These are phyloP conservation scores for Chloropsis hardwickii DNA, from an alignment of 2,113 vertebrate species.

Conservation along the genomic window DNA sequence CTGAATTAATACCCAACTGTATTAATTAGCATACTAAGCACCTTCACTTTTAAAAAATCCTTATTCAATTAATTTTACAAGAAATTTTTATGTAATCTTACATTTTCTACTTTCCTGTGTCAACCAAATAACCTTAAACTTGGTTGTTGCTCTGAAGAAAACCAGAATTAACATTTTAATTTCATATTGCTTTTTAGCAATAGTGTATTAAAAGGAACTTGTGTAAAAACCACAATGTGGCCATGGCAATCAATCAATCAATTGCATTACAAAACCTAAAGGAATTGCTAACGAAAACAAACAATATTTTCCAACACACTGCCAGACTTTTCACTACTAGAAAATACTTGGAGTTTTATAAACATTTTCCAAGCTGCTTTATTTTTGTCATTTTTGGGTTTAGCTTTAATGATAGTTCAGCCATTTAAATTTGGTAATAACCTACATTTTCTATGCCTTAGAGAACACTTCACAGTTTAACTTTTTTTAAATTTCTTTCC, in stretches of 20 bases:
- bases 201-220: background rate
- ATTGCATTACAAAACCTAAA: slow-evolving; percentile 53
- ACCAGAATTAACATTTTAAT: slow-evolving; percentile 42
- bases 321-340: background rate
- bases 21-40: background rate
- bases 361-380: slow-evolving; percentile 43
- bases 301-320: slow-evolving; percentile 18
- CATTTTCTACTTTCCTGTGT: slow-evolving; percentile 19
- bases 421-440: slow-evolving; percentile 2
- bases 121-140: slow-evolving; percentile 51
- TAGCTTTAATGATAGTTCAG: slow-evolving; percentile 17
- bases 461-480: background rate
- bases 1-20: background rate
- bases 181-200: slow-evolving; percentile 41
- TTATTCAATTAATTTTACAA: background rate
- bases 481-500: background rate
- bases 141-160: slow-evolving; percentile 56
- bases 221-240: background rate
- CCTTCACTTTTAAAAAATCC: background rate
- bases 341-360: slow-evolving; percentile 40
- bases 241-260: slow-evolving; percentile 46
- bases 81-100: background rate
- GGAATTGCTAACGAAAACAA: slow-evolving; percentile 64
- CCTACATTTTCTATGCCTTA: background rate
- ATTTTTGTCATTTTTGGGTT: background rate